A percentile compares a stretch with the other conserved stretches of the same genome.
Evolutionary conservation across 2,113 vertebrate species (phyloP).

Genomic region (Petaurus breviceps): DNA sequence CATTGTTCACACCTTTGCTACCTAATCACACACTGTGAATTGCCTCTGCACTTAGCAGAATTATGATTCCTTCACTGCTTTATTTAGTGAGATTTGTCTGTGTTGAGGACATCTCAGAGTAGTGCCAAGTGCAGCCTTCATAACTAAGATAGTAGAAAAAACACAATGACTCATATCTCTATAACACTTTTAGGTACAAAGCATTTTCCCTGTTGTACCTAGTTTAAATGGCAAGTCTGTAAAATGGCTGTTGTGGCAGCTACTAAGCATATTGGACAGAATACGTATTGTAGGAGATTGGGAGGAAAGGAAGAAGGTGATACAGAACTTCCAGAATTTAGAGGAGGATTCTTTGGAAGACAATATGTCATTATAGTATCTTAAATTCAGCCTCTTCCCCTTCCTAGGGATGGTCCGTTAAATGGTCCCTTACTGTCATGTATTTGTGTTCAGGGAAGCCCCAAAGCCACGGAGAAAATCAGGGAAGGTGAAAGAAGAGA

Average conservation of each 20-base stretch:
- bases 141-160: background rate
- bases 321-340: background rate
- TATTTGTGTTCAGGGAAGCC: conserved; percentile 85
- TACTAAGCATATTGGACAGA: background rate
- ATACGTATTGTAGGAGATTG: background rate
- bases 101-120: background rate
- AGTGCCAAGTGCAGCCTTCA: background rate
- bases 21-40: background rate
- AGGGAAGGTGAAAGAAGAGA: conserved; percentile 90
- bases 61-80: background rate
- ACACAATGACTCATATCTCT: background rate
- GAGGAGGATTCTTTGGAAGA: background rate
- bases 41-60: conserved; percentile 7
- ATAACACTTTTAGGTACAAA: background rate
- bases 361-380: background rate
- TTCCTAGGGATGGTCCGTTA: conserved; percentile 2
- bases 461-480: conserved; percentile 91
- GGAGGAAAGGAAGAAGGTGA: background rate
- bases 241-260: background rate
- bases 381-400: background rate
- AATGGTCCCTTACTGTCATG: conserved; percentile 24
- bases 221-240: background rate
- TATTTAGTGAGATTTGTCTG: conserved; percentile 16
- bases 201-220: background rate
- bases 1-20: conserved; percentile 43